Evolutionary conservation across 2,888 invertebrate species (phyloP).

Genomic region (Caenorhabditis sp.): DNA sequence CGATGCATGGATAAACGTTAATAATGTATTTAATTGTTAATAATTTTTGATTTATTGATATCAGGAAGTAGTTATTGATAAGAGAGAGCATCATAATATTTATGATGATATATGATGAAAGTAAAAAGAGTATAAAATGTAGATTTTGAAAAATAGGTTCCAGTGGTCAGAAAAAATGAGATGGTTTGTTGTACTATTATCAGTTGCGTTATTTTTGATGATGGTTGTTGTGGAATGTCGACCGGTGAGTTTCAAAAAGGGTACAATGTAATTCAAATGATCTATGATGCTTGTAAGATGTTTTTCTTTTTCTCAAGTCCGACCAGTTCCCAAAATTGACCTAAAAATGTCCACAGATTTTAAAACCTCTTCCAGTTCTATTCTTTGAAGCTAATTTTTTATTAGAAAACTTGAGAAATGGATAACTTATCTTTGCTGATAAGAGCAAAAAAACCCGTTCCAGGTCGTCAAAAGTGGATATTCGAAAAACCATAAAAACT

Average conservation of each 20-base stretch:
- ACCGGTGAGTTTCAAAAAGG: constrained; percentile 18
- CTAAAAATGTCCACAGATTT: too few relatives aligned
- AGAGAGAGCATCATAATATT: constrained; percentile 2
- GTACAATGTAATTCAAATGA: too few relatives aligned
- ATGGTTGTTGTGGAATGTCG: constrained; percentile 6
- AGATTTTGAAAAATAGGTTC: background rate
- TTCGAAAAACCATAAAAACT: constrained; percentile 28
- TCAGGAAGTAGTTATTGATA: background rate
- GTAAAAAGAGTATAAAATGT: background rate
- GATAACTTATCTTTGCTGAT: too few relatives aligned
- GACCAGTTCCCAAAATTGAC: too few relatives aligned
- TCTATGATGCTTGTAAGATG: too few relatives aligned
- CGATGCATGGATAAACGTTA: constrained; percentile 31
- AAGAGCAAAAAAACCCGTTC: too few relatives aligned
- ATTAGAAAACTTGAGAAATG: too few relatives aligned
- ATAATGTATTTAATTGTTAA: too few relatives aligned
- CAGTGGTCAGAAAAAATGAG: background rate
- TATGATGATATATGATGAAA: background rate
- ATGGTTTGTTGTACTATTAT: background rate
- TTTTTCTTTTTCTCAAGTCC: too few relatives aligned
- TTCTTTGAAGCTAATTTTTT: too few relatives aligned
- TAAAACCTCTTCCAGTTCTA: too few relatives aligned
- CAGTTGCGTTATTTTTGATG: background rate
- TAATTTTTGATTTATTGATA: background rate
- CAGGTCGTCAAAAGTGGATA: constrained; percentile 35